A percentile compares a stretch with the other conserved stretches of the same genome.
Evolutionary conservation across 2,888 invertebrate species (phyloP).

Genomic region (Mimas tiliae): DNA sequence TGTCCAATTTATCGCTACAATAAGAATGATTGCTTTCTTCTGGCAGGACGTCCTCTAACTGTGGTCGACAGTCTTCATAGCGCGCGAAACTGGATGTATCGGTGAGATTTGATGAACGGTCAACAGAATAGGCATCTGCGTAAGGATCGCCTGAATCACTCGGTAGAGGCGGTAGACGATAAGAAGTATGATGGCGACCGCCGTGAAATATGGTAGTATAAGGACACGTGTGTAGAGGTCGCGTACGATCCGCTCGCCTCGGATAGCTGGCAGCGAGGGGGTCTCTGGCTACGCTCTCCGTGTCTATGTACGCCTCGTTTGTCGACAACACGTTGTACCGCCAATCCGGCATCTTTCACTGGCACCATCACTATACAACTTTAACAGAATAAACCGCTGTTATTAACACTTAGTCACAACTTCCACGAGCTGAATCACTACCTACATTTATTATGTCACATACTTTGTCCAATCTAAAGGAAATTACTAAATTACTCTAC

Average conservation of each 20-base stretch:
- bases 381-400: slow-evolving; percentile 46
- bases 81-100: slow-evolving; percentile 81
- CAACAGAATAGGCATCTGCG: slow-evolving; percentile 76
- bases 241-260: slow-evolving; percentile 79
- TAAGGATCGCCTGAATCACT: slow-evolving; percentile 74
- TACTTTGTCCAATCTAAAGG: slow-evolving; percentile 50
- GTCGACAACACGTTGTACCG: slow-evolving; percentile 83
- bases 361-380: slow-evolving; percentile 69
- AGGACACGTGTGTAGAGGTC: slow-evolving; percentile 77
- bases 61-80: slow-evolving; percentile 76
- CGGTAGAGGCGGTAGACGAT: slow-evolving; percentile 64
- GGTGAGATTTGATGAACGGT: slow-evolving; percentile 77
- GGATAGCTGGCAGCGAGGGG: slow-evolving; percentile 80
- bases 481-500: slow-evolving; percentile 53
- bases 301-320: slow-evolving; percentile 79
- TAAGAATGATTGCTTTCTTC: slow-evolving; percentile 53
- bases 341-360: slow-evolving; percentile 81
- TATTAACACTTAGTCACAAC: slow-evolving; percentile 50
- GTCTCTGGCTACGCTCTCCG: slow-evolving; percentile 62
- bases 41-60: slow-evolving; percentile 59
- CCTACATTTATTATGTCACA: slow-evolving; percentile 51
- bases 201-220: slow-evolving; percentile 79
- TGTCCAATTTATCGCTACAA: slow-evolving; percentile 53
- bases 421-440: slow-evolving; percentile 36
- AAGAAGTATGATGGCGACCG: slow-evolving; percentile 62